Conservation (phyloP, 2,113 vertebrate species). For the Podiceps cristatus region DNA sequence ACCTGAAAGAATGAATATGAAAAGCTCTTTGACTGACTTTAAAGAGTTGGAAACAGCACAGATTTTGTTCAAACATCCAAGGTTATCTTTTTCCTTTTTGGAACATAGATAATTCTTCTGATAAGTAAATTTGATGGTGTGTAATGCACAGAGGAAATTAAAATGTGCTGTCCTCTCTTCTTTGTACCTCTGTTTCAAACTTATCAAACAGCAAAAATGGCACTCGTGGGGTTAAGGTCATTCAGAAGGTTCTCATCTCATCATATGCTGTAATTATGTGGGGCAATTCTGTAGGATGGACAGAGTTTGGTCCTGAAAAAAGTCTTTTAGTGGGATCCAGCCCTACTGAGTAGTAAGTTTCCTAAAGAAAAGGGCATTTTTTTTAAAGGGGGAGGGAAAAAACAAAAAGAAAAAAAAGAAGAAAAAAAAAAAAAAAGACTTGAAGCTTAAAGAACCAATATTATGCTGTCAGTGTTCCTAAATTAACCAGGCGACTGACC, state of each 20-base stretch:
- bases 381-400: not conserved
- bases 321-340: not conserved
- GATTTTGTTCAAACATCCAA: not conserved
- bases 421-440: not conserved
- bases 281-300: not conserved
- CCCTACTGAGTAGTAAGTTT: not conserved
- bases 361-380: not conserved
- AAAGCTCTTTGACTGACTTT: not conserved
- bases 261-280: not conserved
- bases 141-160: not conserved
- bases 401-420: not conserved
- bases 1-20: not conserved
- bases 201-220: not conserved
- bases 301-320: not conserved
- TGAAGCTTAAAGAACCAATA: not conserved
- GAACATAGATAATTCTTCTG: not conserved
- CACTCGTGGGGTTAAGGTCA: not conserved
- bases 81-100: not conserved
- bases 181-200: slow-evolving; percentile 11
- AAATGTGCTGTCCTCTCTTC: not conserved
- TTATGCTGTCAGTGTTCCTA: not conserved
- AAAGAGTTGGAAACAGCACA: not conserved
- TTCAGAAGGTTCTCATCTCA: not conserved
- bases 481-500: not conserved
- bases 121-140: not conserved